Conservation (phyloP, 2,888 invertebrate genomes). For the Lamellibrachia columna region DNA sequence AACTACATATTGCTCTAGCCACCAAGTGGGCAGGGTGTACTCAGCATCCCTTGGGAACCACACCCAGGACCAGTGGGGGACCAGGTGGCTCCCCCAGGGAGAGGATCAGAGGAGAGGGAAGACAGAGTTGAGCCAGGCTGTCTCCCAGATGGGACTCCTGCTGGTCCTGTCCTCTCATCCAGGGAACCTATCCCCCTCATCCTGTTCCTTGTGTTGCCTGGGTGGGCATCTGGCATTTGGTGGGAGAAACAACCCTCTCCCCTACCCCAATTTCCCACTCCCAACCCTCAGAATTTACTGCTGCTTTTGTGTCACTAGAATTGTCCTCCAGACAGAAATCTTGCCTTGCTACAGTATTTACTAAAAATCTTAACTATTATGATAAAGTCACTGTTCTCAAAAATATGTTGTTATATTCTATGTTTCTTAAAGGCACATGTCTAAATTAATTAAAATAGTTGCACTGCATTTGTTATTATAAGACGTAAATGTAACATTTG, state of each 20-base stretch:
- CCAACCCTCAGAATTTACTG: too few species aligned
- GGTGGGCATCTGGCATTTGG: neutral
- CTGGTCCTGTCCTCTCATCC: neutral
- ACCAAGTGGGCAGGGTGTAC: neutral
- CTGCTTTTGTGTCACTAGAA: too few species aligned
- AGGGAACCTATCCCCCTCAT: neutral
- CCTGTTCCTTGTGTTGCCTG: neutral
- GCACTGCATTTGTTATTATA: too few species aligned
- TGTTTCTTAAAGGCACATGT: too few species aligned
- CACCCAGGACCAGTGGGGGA: neutral
- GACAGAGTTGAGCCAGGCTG: neutral
- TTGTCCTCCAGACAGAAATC: too few species aligned
- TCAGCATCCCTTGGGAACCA: neutral
- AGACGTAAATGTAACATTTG: too few species aligned
- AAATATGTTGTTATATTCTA: too few species aligned
- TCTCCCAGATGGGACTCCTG: neutral
- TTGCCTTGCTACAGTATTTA: too few species aligned
- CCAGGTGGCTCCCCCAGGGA: neutral
- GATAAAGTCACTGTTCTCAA: too few species aligned
- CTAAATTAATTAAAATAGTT: too few species aligned
- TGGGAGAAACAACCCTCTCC: neutral
- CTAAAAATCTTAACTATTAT: too few species aligned
- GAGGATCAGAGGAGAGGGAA: neutral
- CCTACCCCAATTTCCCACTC: neutral
- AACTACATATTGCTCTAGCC: too few species aligned